Percentiles rank a stretch among this genome's conserved stretches.
These are phyloP conservation scores for Hippocampus mohnikei DNA, from an alignment of 2,113 vertebrate species.

Conservation along the genomic window DNA sequence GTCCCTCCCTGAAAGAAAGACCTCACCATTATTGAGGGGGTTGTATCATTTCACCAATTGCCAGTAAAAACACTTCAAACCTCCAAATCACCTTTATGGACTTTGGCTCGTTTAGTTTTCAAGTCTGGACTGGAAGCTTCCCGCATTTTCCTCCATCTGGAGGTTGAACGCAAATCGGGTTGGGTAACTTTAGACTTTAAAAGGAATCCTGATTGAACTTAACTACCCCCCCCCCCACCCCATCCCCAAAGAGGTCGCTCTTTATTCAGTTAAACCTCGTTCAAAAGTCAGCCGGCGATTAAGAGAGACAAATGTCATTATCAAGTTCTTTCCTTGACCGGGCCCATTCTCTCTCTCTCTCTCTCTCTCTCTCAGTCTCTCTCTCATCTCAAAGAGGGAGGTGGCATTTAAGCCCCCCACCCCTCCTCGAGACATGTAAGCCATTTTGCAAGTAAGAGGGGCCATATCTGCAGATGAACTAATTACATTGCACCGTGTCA, in stretches of 20 bases:
- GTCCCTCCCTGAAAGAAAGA: not conserved
- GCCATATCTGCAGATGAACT: slow-evolving; percentile 64
- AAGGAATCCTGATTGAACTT: not conserved
- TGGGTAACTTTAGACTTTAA: not conserved
- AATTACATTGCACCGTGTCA: slow-evolving; percentile 71
- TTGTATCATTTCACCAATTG: slow-evolving; percentile 44
- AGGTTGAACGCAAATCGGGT: not conserved
- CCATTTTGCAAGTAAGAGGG: slow-evolving; percentile 52
- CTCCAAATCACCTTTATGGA: slow-evolving; percentile 39
- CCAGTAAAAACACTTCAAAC: slow-evolving; percentile 24
- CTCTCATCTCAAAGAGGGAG: slow-evolving; percentile 35
- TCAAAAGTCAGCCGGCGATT: not conserved
- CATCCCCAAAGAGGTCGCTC: not conserved
- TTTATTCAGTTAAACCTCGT: not conserved
- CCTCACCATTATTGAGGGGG: slow-evolving; percentile 35
- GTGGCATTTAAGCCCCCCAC: slow-evolving; percentile 55
- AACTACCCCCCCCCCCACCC: not conserved
- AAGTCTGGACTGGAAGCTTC: slow-evolving; percentile 20
- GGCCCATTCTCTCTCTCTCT: slow-evolving; percentile 5
- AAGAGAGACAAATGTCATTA: slow-evolving; percentile 3
- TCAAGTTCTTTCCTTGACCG: not conserved
- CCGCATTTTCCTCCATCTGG: slow-evolving; percentile 8
- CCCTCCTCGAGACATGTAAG: slow-evolving; percentile 54
- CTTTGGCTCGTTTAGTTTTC: slow-evolving; percentile 26
- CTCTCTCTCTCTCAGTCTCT: slow-evolving; percentile 20